Conservation (phyloP, 2,888 invertebrate species). For the Cheilosia urbana region DNA sequence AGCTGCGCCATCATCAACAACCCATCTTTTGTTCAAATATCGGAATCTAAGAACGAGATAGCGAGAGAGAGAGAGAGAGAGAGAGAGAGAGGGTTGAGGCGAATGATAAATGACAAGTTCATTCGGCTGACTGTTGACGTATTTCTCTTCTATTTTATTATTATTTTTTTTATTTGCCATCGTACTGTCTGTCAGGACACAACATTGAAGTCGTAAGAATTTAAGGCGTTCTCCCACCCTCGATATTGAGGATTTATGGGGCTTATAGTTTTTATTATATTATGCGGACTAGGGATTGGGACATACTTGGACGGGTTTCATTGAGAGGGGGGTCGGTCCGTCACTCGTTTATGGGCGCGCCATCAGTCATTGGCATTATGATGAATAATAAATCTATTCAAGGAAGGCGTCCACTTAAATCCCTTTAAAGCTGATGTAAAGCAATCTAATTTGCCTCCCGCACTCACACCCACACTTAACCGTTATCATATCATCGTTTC, state of each 20-base stretch:
- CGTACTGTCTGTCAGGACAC: conserved; percentile 18
- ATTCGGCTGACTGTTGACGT: conserved; percentile 49
- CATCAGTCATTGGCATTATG: conserved; percentile 23
- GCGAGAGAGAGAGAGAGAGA: no score
- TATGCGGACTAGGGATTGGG: not conserved
- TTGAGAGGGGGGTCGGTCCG: not conserved
- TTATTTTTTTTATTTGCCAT: conserved; percentile 5
- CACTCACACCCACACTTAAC: conserved; percentile 38
- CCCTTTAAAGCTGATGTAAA: not conserved
- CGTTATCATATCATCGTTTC: conserved; percentile 49
- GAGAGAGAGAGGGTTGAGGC: no score
- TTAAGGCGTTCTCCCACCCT: not conserved
- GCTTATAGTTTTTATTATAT: conserved; percentile 47
- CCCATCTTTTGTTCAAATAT: conserved; percentile 55
- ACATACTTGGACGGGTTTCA: conserved; percentile 19
- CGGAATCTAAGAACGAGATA: conserved; percentile 27
- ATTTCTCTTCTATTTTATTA: conserved; percentile 22
- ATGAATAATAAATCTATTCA: conserved; percentile 9
- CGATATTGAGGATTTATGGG: conserved; percentile 14
- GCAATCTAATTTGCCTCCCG: conserved; percentile 12
- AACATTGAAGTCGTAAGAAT: conserved; percentile 14
- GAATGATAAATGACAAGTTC: conserved; percentile 60
- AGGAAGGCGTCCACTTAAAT: not conserved
- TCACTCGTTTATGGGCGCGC: conserved; percentile 13
- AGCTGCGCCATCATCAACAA: conserved; percentile 28